Conservation (phyloP, 1,140 invertebrate genomes). For the Druon quercuslanigerum region DNA sequence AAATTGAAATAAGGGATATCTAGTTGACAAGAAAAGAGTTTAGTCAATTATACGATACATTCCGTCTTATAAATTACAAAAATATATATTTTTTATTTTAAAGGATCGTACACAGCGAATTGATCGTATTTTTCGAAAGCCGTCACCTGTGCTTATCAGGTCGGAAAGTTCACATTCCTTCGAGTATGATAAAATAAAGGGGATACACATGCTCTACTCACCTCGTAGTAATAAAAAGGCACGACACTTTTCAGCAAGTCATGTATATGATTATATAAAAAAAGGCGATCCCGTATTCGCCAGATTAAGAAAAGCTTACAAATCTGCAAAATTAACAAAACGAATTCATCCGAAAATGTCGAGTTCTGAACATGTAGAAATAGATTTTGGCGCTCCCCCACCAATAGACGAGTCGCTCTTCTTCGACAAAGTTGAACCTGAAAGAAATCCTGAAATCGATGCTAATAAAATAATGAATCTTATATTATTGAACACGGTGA, state of each 20-base stretch:
- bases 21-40: too few species aligned
- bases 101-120: not conserved
- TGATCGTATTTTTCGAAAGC: not conserved
- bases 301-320: not conserved
- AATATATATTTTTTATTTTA: not conserved
- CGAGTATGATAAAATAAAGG: not conserved
- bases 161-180: not conserved
- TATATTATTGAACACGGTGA: conserved; percentile 67
- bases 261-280: conserved; percentile 10
- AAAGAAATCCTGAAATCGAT: conserved; percentile 68
- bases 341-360: not conserved
- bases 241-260: conserved; percentile 15
- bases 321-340: not conserved
- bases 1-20: too few species aligned
- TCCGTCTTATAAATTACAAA: too few species aligned
- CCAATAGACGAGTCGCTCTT: conserved; percentile 68
- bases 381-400: conserved; percentile 67
- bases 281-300: not conserved
- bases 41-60: too few species aligned
- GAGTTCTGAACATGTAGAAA: conserved; percentile 54
- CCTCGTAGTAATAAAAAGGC: not conserved
- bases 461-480: conserved; percentile 68
- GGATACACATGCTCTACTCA: not conserved
- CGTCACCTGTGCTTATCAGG: not conserved
- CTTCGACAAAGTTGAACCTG: conserved; percentile 66